Evolutionary conservation across 2,113 vertebrate species (phyloP), one percentile per base, ranked within the genome.

Genomic region (Theristicus caerulescens): DNA sequence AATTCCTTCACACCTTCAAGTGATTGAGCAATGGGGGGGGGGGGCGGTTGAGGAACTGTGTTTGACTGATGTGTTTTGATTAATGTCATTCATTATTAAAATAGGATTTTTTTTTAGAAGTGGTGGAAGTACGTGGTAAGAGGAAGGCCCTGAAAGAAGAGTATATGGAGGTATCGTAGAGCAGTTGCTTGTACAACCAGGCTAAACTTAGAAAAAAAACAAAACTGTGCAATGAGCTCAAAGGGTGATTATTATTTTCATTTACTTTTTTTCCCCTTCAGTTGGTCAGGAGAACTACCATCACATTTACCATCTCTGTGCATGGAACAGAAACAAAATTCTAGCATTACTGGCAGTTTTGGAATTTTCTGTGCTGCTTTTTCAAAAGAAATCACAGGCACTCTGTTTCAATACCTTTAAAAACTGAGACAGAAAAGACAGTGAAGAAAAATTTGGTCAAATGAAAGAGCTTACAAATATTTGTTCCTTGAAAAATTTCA

Each of bases 21-120:
- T 62, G 67, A 62, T 10, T 87, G 59, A 88, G 67, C 25, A 77
- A 66, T 18, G 16, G 8, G 2, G 22, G 38, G 26, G 12, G 52
- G 16, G 9, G 22, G 40, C 40, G 40, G 31, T 22, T 62, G 42
- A 82, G 55, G n/a, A 96, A 72, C 31, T 55, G 14, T 52, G 58
- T 62, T 49, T 90, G 55, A 86, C 27, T 94, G 78, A 88, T 78
- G 65, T 93, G 57, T 92, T 96, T 89, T 93, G 52, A 86, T 49
- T 71, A 72, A 58, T 44, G 67, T 64, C 59, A 64, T 58, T 94
- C 52, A 54, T 44, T 55, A 42, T 52, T 84, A 93, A 88, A 15
- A 70, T 57, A 76, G 57, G 61, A 59, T n/a, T 66, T 83, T 66
- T 83, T 83, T 86, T 66, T 77, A 47, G 46, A 82, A 67, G 46